phyloP scores from a whole-genome alignment of 2,797 vertebrate species.

The Glyptemys insculpta region DNA sequence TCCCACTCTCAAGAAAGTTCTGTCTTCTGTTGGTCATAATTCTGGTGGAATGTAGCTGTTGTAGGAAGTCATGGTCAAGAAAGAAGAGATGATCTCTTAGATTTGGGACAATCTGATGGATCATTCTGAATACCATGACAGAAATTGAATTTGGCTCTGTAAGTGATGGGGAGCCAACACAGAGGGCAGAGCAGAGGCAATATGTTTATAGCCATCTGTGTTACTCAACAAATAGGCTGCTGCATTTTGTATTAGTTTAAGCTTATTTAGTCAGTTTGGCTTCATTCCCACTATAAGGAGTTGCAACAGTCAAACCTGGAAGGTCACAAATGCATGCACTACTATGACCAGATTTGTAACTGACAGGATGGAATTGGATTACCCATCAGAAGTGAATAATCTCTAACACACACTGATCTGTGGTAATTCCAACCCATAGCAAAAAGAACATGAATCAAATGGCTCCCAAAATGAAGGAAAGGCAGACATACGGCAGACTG shows the following conservation, averaged over 20 bases:
- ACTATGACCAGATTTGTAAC: neutral
- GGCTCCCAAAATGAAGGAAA: neutral
- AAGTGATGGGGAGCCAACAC: neutral
- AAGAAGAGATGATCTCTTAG: neutral
- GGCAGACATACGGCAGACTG: neutral
- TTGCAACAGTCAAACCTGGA: neutral
- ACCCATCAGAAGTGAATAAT: neutral
- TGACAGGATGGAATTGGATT: neutral
- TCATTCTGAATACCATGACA: neutral
- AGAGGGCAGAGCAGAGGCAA: neutral
- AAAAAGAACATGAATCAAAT: neutral
- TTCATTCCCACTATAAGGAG: neutral
- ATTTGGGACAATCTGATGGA: neutral
- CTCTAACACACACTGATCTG: neutral
- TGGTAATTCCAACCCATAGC: neutral
- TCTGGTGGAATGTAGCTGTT: neutral
- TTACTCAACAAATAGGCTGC: neutral
- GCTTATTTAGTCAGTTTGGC: neutral
- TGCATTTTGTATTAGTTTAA: neutral
- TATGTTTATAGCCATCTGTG: neutral
- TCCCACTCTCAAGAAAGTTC: neutral
- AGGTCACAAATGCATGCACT: no score
- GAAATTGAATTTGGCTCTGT: neutral
- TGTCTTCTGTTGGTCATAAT: neutral
- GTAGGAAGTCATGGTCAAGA: neutral